Conservation (phyloP, 2,888 invertebrate genomes). For the Trichopria drosophilae region DNA sequence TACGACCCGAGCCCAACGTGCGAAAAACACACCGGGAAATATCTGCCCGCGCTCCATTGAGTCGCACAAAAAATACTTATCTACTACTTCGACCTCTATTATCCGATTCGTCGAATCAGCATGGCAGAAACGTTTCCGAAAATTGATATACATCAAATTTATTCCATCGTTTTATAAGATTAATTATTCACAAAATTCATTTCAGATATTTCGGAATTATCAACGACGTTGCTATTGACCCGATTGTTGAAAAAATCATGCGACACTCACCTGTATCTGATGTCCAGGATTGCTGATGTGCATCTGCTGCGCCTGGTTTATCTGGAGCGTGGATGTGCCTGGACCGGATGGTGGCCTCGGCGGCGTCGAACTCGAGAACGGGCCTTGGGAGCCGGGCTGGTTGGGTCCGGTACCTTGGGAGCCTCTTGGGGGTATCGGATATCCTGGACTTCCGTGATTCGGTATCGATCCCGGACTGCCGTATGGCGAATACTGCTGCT, state of each 20-base stretch:
- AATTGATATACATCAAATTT: too few relatives aligned
- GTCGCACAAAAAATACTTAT: too few relatives aligned
- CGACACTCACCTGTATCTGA: slow-evolving; percentile 73
- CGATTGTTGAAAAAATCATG: not conserved
- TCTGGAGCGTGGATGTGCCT: slow-evolving; percentile 70
- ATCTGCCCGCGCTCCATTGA: too few relatives aligned
- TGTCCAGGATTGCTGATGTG: slow-evolving; percentile 82
- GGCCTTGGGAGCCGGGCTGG: slow-evolving; percentile 56
- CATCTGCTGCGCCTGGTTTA: slow-evolving; percentile 85
- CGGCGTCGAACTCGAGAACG: slow-evolving; percentile 60
- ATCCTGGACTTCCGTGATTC: slow-evolving; percentile 64
- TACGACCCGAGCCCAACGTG: too few relatives aligned
- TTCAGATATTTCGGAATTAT: too few relatives aligned
- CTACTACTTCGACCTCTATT: too few relatives aligned
- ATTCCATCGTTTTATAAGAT: too few relatives aligned
- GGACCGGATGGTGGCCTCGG: slow-evolving; percentile 63
- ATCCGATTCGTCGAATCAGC: too few relatives aligned
- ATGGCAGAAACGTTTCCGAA: too few relatives aligned
- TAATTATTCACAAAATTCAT: too few relatives aligned
- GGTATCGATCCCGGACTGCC: slow-evolving; percentile 67
- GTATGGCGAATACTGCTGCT: slow-evolving; percentile 72
- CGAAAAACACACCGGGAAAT: too few relatives aligned
- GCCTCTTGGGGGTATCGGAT: slow-evolving; percentile 56
- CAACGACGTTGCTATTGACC: too few relatives aligned
- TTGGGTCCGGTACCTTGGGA: slow-evolving; percentile 55